Conservation (phyloP, 2,888 invertebrate genomes). For the Galerucella pusilla region DNA sequence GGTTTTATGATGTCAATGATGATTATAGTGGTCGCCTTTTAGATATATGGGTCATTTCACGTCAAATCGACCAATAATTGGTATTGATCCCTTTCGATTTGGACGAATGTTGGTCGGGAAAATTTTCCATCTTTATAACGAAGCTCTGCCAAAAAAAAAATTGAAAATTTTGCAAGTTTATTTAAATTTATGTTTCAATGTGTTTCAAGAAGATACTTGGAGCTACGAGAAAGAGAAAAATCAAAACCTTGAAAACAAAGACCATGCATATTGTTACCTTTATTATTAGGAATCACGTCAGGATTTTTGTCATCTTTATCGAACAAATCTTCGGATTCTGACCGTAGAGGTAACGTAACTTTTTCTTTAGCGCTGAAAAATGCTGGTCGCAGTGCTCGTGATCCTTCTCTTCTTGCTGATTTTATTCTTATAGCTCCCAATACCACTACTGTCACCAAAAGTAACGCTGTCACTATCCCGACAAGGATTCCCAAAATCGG, state of each 20-base stretch:
- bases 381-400: slow-evolving; percentile 70
- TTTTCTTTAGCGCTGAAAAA: slow-evolving; percentile 75
- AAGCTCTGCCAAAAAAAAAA: too few relatives aligned
- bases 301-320: slow-evolving; percentile 88
- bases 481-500: slow-evolving; percentile 75
- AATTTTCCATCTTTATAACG: too few relatives aligned
- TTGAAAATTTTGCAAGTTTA: too few relatives aligned
- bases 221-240: too few relatives aligned
- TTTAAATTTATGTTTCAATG: too few relatives aligned
- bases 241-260: not conserved
- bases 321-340: slow-evolving; percentile 76
- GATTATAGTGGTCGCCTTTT: too few relatives aligned
- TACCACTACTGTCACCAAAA: slow-evolving; percentile 73
- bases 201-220: too few relatives aligned
- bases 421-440: slow-evolving; percentile 72
- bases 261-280: slow-evolving; percentile 70
- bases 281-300: slow-evolving; percentile 87
- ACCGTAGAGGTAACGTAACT: slow-evolving; percentile 73
- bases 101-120: too few relatives aligned
- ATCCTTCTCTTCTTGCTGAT: slow-evolving; percentile 68
- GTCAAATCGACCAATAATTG: too few relatives aligned
- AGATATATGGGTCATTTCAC: too few relatives aligned
- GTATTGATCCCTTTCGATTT: too few relatives aligned
- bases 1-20: not conserved
- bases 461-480: slow-evolving; percentile 76